Percentiles rank a stretch among this genome's conserved stretches.
Evolutionary conservation across 2,888 invertebrate genomes (phyloP).

Genomic region (Autographa pulchrina): DNA sequence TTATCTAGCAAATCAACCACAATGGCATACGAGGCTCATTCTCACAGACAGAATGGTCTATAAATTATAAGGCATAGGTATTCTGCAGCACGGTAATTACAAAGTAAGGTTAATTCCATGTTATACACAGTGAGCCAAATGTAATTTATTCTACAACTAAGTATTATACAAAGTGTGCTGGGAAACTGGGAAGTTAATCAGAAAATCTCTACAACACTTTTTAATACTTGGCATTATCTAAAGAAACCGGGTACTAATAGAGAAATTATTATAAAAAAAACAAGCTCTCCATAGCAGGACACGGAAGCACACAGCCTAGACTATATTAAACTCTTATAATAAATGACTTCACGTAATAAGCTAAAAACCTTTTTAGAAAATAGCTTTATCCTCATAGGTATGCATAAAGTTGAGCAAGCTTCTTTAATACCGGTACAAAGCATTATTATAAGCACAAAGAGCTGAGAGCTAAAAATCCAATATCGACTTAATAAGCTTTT

Average conservation of each 20-base stretch:
- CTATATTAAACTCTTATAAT: neutral
- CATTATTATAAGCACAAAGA: constrained; percentile 41
- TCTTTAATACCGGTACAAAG: constrained; percentile 40
- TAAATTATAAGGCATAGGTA: neutral
- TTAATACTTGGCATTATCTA: no score
- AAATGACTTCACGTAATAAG: neutral
- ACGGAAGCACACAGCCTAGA: neutral
- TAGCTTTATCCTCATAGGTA: neutral
- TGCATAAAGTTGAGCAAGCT: constrained; percentile 16
- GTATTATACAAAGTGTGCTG: no score
- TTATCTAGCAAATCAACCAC: neutral
- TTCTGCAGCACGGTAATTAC: neutral
- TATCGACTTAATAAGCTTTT: constrained; percentile 52
- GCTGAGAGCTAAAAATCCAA: constrained; percentile 48
- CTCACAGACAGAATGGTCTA: no score
- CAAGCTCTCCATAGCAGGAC: no score
- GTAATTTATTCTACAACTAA: no score
- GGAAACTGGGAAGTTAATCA: no score
- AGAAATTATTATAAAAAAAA: no score
- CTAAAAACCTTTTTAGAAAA: neutral
- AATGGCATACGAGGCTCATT: neutral
- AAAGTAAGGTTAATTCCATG: no score
- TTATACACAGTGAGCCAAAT: no score
- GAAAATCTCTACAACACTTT: no score
- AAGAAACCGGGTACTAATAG: no score